Evolutionary conservation across 1,140 invertebrate genomes (phyloP), one percentile per base, ranked within the genome.

Genomic region (Formica exsecta): DNA sequence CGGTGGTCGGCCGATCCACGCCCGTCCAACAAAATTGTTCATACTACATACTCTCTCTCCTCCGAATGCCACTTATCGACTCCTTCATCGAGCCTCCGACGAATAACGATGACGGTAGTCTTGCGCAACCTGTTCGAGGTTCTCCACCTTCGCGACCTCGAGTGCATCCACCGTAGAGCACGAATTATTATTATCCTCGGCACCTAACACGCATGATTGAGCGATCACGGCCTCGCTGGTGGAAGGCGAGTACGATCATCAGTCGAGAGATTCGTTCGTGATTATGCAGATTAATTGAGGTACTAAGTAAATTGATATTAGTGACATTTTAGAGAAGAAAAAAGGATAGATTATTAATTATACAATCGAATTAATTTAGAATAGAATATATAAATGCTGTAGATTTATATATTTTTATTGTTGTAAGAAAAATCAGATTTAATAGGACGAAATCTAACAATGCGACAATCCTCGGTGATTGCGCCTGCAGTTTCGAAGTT

Each of bases 181-280:
- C 92, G 91, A 92, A 93, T 93, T 92, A 93, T 48, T 48, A 48
- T 51, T 51, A 51, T 92, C 90, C 88, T 90, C 71, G 87, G 86
- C 89, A 92, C 84, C 92, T 91, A 93, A 86, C 90, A 91, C 89
- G 89, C 92, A 87, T 92, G 92, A 93, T 93, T 93, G 92, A 93
- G 87, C 92, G 91, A 92, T 92, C 91, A 91, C 87, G 68, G 87
- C 64, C 87, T 90, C 88, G 68, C 86, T 85, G 75, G 77, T 75
- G 62, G 57, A 73, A 75, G 19, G 36, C 51, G 73, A 83, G 59
- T n/a, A 25, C 22, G 76, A 88, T 89, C 88, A 71, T 89, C 84
- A 51, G n/a, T 62, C 29, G 22, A 51, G 16, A 51, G 59, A 81
- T 86, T 65, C 29, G n/a, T 54, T 71, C 64, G 11, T 29, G 62